Percentiles rank a stretch among this genome's conserved stretches.
Conservation (phyloP, 2,113 vertebrate genomes). For the Hydropotes inermis region DNA sequence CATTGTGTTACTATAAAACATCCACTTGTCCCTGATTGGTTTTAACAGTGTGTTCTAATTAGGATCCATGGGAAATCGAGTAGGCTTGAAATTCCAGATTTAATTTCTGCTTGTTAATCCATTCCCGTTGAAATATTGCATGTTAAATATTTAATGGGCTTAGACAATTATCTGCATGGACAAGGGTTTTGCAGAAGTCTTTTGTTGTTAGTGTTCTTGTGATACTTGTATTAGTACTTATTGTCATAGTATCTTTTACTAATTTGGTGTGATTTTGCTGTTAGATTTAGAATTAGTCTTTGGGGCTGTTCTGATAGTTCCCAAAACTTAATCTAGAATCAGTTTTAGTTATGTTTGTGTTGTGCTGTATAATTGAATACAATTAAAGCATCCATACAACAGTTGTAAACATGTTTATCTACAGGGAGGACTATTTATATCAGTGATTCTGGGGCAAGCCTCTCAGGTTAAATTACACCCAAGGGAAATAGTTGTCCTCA, state of each 20-base stretch:
- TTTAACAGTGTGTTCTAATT: not conserved
- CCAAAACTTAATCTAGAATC: not conserved
- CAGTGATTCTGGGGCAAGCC: constrained; percentile 23
- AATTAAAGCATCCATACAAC: not conserved
- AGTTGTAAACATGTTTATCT: constrained; percentile 55
- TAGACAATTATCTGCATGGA: not conserved
- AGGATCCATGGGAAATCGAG: not conserved
- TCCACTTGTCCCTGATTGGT: not conserved
- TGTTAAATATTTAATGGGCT: not conserved
- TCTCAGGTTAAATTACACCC: constrained; percentile 66
- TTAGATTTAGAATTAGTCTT: constrained; percentile 37
- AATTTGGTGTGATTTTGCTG: not conserved
- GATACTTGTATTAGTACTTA: not conserved
- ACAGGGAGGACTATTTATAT: constrained; percentile 45
- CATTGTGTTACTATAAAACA: not conserved
- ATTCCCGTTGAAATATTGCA: not conserved
- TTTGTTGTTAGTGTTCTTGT: not conserved
- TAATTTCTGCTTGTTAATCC: not conserved
- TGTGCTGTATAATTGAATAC: not conserved
- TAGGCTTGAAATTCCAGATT: not conserved
- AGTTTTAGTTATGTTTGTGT: not conserved
- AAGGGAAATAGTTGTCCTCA: constrained; percentile 37
- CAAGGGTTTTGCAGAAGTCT: not conserved
- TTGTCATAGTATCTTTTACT: not conserved
- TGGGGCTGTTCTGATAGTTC: not conserved